A percentile compares a stretch with the other conserved stretches of the same genome.
phyloP scores from a whole-genome alignment of 2,113 vertebrate species.

The Toxostoma redivivum region DNA sequence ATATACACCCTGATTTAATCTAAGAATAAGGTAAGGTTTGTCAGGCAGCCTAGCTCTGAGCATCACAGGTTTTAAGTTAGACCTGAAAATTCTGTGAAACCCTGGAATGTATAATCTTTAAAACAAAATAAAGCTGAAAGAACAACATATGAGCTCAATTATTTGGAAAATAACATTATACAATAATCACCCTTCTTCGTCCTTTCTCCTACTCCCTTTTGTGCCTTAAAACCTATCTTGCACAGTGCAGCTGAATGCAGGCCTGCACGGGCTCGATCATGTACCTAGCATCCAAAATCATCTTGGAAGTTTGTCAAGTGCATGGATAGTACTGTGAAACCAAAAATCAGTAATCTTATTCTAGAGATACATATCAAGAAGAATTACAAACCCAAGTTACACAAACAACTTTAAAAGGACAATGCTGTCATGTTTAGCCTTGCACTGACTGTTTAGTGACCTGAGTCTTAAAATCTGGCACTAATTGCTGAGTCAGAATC shows the following conservation, averaged over 20 bases:
- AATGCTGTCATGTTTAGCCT: not conserved
- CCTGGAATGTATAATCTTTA: not conserved
- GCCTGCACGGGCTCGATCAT: not conserved
- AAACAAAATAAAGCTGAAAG: not conserved
- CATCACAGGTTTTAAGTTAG: not conserved
- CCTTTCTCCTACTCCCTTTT: not conserved
- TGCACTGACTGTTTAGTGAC: not conserved
- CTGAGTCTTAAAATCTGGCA: not conserved
- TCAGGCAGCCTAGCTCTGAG: not conserved
- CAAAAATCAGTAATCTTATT: not conserved
- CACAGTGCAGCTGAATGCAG: not conserved
- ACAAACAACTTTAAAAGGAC: not conserved
- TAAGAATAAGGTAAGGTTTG: slow-evolving; percentile 14
- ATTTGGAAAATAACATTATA: not conserved
- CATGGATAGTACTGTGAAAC: not conserved
- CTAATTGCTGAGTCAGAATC: not conserved
- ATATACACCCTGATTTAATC: not conserved
- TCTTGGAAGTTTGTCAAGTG: not conserved
- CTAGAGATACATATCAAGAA: not conserved
- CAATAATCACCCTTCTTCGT: not conserved
- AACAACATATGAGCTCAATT: not conserved
- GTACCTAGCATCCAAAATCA: not conserved
- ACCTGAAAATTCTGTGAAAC: not conserved
- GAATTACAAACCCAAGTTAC: not conserved
- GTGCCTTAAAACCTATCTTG: not conserved